Conservation (phyloP, 2,797 vertebrate species). For the Vireo griseus region DNA sequence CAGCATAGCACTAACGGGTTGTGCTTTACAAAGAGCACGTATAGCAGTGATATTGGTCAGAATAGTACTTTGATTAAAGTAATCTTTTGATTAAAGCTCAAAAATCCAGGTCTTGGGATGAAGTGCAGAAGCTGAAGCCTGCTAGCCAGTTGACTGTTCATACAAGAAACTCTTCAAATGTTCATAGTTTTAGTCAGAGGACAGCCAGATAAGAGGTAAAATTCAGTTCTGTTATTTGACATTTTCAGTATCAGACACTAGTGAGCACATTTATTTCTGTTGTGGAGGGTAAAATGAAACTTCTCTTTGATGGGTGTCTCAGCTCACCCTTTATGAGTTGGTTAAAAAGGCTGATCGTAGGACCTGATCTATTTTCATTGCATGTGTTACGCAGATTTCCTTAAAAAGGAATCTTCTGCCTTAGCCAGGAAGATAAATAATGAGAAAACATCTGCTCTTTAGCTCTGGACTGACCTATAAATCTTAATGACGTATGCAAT, state of each 20-base stretch:
- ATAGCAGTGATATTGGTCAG: background rate
- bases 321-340: background rate
- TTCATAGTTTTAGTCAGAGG: background rate
- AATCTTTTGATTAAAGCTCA: background rate
- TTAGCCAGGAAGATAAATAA: conserved; percentile 58
- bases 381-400: conserved; percentile 39
- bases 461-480: conserved; percentile 45
- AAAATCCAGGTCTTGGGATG: background rate
- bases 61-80: background rate
- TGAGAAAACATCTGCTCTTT: conserved; percentile 54
- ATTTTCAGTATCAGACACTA: background rate
- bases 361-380: conserved; percentile 29
- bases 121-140: background rate
- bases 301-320: background rate
- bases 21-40: background rate
- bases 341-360: conserved; percentile 2
- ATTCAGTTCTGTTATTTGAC: background rate
- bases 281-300: background rate
- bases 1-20: background rate
- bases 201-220: background rate
- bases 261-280: background rate
- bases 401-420: conserved; percentile 49
- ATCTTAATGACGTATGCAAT: conserved; percentile 45
- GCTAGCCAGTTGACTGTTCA: background rate
- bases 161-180: background rate